Evolutionary conservation across 2,113 vertebrate species (phyloP), one percentile per base, ranked within the genome.

Genomic region (Apaloderma vittatum): DNA sequence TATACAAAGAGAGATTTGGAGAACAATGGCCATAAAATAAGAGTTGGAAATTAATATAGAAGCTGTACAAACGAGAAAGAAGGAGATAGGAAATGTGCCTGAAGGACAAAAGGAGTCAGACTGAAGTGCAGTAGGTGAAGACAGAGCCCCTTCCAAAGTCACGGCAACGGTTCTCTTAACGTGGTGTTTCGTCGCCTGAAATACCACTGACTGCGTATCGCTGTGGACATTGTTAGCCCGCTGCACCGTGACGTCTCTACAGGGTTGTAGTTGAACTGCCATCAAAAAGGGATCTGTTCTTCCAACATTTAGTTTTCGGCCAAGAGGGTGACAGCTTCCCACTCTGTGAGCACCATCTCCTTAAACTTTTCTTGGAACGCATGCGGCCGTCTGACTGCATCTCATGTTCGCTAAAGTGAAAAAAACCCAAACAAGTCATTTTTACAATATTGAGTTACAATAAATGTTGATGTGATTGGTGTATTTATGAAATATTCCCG

Each of bases 81-180:
- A 59, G 15, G 27, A 46, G 30, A 23, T 43, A 32, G 0, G 3
- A 80, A 83, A 74, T 62, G 46, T 8, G 6, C 46, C 30, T 24
- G 5, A 62, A 77, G 15, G 34, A 66, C 29, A 70, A 43, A 34
- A 11, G 27, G 40, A 78, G 45, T 68, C 58, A 18, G 23, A 40
- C 8, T 54, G 30, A 72, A 16, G 32, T 71, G 34, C 63, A 66
- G 46, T 17, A 27, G 36, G 59, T 62, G 15, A 40, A 84, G 27
- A 23, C 14, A 29, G 73, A 76, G 24, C 15, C 2, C 2, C 32
- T 45, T 67, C 27, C 0, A 0, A 43, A 89, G 26, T 37, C 73
- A 54, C 68, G 52, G 37, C 30, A 82, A 4, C 20, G 45, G 30
- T 72, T 91, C 57, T 58, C 54, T 72, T 40, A 32, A 30, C 4